These are phyloP conservation scores for Muntiacus reevesi DNA, from an alignment of 2,113 vertebrate species.

Conservation along the genomic window DNA sequence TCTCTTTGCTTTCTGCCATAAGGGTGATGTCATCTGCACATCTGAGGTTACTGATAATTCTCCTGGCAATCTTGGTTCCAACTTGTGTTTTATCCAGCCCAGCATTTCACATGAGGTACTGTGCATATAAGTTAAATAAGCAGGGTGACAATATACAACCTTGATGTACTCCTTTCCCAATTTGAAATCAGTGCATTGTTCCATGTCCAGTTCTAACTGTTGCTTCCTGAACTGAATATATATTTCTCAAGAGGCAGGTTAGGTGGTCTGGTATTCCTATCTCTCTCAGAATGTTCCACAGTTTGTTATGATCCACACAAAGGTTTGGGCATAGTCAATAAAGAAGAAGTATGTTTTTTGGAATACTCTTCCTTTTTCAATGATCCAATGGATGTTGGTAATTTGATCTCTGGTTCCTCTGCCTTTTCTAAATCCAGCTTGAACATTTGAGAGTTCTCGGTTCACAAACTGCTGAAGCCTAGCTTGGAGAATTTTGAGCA, in stretches of 20 bases:
- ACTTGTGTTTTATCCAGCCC: not conserved
- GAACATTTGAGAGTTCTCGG: not conserved
- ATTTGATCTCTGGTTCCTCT: not conserved
- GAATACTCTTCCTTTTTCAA: not conserved
- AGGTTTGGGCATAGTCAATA: not conserved
- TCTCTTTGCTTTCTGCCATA: not conserved
- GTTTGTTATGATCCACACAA: not conserved
- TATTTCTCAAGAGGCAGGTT: not conserved
- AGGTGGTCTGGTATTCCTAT: not conserved
- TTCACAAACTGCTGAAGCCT: not conserved
- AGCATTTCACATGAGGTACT: not conserved
- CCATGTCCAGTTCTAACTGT: fast-evolving
- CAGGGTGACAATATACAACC: not conserved
- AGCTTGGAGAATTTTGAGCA: not conserved
- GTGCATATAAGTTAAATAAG: not conserved
- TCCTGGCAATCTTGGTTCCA: not conserved
- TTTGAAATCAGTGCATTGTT: not conserved
- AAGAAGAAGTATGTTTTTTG: not conserved
- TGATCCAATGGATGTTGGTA: not conserved
- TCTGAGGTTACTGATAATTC: not conserved
- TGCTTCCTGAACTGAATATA: not conserved
- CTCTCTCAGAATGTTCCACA: not conserved
- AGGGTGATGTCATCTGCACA: not conserved
- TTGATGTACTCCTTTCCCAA: not conserved
- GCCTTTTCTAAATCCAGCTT: not conserved